Evolutionary conservation across 2,113 vertebrate genomes (phyloP).

Genomic region (Atherinomorus stipes): DNA sequence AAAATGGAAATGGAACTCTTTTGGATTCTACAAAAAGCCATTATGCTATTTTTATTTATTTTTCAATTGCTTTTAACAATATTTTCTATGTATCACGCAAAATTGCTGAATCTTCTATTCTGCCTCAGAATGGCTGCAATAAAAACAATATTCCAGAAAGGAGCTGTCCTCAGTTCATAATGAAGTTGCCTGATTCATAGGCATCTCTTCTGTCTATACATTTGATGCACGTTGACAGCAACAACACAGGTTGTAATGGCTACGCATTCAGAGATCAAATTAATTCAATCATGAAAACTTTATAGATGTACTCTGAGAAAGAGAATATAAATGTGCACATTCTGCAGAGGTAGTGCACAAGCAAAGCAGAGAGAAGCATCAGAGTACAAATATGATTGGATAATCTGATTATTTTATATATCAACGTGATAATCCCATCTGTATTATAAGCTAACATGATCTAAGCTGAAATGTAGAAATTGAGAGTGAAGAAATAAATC

Average conservation of each 20-base stretch:
- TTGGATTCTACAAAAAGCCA: neutral
- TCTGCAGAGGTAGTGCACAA: conserved; percentile 34
- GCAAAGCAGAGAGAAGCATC: conserved; percentile 20
- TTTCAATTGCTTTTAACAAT: neutral
- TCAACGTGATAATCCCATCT: neutral
- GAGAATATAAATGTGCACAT: conserved; percentile 67
- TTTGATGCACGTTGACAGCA: conserved; percentile 65
- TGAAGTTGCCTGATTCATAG: conserved; percentile 36
- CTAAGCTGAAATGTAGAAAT: too few species aligned
- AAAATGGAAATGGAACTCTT: neutral
- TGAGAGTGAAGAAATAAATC: too few species aligned
- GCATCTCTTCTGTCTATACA: conserved; percentile 48
- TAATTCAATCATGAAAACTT: conserved; percentile 80
- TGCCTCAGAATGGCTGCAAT: conserved; percentile 4
- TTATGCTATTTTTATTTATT: neutral
- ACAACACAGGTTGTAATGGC: conserved; percentile 67
- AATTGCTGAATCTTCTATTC: conserved; percentile 3
- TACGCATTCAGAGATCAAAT: conserved; percentile 72
- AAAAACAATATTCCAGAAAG: conserved; percentile 28
- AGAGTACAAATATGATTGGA: conserved; percentile 15
- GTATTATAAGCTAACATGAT: neutral
- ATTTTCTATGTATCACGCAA: neutral
- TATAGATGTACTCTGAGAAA: conserved; percentile 66
- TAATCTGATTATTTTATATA: conserved; percentile 17
- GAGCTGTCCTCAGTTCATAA: conserved; percentile 33